These are phyloP conservation scores for Pandemis corylana DNA, from an alignment of 2,888 invertebrate species.

Conservation along the genomic window DNA sequence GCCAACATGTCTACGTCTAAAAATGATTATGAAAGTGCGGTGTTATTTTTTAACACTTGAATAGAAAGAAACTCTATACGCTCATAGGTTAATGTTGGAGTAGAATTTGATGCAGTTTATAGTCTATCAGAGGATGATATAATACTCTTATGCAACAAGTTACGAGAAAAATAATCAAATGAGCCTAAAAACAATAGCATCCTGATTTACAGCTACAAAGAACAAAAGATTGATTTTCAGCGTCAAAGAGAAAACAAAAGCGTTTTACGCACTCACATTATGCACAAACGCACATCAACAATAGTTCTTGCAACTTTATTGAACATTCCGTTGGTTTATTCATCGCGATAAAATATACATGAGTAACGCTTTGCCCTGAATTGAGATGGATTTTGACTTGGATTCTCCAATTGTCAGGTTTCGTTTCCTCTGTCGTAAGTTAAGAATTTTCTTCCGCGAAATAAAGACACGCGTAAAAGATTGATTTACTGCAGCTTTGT, in stretches of 20 bases:
- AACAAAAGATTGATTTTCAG: conserved; percentile 4
- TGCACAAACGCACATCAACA: conserved; percentile 28
- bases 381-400: conserved; percentile 38
- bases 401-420: conserved; percentile 32
- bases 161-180: not conserved
- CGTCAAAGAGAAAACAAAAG: conserved; percentile 10
- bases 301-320: conserved; percentile 26
- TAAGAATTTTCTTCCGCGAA: conserved; percentile 6
- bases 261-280: conserved; percentile 6
- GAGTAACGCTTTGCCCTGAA: conserved; percentile 33
- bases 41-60: not conserved
- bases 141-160: no score
- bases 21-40: not conserved
- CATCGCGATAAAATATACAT: conserved; percentile 39
- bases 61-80: not conserved
- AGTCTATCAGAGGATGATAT: not conserved
- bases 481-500: not conserved
- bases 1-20: not conserved
- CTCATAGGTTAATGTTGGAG: not conserved
- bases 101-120: not conserved
- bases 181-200: not conserved
- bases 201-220: not conserved
- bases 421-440: conserved; percentile 16
- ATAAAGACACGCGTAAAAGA: conserved; percentile 1
- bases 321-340: conserved; percentile 36